Conservation (phyloP, 2,888 invertebrate species). For the Anarsia innoxiella region DNA sequence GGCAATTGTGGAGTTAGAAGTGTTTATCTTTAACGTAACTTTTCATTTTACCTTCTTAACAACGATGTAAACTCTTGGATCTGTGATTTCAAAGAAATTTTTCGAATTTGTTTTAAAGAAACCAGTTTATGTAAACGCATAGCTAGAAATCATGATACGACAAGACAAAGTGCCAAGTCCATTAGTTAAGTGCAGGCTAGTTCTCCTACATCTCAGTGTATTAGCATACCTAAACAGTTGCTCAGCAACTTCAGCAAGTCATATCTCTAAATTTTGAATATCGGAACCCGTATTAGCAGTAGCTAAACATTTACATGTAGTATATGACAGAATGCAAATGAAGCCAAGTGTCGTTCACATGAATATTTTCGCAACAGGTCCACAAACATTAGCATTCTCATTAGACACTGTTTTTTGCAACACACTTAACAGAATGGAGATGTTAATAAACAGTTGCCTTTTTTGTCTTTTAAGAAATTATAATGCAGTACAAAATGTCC, state of each 20-base stretch:
- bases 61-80: too few species aligned
- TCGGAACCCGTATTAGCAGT: conserved; percentile 43
- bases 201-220: too few species aligned
- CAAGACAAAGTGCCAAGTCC: too few species aligned
- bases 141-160: too few species aligned
- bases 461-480: conserved; percentile 18
- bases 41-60: too few species aligned
- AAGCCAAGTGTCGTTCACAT: conserved; percentile 39
- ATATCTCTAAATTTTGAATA: conserved; percentile 33
- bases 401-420: conserved; percentile 51
- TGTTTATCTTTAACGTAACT: too few species aligned
- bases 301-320: conserved; percentile 56
- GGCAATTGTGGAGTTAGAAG: conserved; percentile 12
- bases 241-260: too few species aligned
- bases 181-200: too few species aligned
- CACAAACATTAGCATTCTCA: conserved; percentile 54
- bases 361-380: conserved; percentile 49
- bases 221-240: too few species aligned
- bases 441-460: conserved; percentile 40
- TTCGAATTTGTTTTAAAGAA: too few species aligned
- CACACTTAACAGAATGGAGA: conserved; percentile 44
- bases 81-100: too few species aligned
- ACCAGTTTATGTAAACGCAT: too few species aligned
- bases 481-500: not conserved
- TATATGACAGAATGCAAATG: conserved; percentile 65